phyloP scores from a whole-genome alignment of 2,888 invertebrate species.

The Tanaodytes sp. region DNA sequence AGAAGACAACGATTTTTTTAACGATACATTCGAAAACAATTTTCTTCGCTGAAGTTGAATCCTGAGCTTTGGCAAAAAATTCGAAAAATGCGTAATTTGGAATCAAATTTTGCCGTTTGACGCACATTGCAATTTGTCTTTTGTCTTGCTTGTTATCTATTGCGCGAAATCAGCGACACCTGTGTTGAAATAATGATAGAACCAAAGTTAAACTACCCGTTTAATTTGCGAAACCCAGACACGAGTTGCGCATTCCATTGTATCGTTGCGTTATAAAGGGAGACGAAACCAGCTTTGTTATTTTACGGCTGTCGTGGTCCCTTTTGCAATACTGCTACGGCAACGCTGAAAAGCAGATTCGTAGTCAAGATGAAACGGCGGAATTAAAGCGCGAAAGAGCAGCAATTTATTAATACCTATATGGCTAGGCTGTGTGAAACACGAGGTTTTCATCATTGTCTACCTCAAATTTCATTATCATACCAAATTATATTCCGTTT shows the following conservation, averaged over 20 bases:
- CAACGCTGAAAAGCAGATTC: conserved; percentile 61
- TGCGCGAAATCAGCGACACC: conserved; percentile 55
- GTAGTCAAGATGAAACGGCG: conserved; percentile 50
- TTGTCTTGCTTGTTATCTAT: conserved; percentile 14
- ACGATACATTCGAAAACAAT: no score
- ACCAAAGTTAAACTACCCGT: conserved; percentile 63
- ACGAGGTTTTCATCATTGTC: no score
- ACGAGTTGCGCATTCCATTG: conserved; percentile 59
- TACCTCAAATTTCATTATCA: no score
- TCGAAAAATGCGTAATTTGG: no score
- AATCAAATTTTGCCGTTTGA: no score
- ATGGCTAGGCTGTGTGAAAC: no score
- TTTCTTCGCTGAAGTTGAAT: no score
- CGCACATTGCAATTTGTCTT: no score
- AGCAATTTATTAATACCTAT: conserved; percentile 48
- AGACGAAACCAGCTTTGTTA: conserved; percentile 65
- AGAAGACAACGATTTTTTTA: no score
- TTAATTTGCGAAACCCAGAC: conserved; percentile 65
- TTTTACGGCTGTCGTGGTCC: conserved; percentile 60
- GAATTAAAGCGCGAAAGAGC: conserved; percentile 45
- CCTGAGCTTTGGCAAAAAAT: no score
- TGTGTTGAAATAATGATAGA: conserved; percentile 47
- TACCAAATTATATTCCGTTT: no score
- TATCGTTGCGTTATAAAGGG: conserved; percentile 62
- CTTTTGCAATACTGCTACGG: conserved; percentile 50